Evolutionary conservation across 2,888 invertebrate genomes (phyloP).

Genomic region (Epirrhoe tristata): DNA sequence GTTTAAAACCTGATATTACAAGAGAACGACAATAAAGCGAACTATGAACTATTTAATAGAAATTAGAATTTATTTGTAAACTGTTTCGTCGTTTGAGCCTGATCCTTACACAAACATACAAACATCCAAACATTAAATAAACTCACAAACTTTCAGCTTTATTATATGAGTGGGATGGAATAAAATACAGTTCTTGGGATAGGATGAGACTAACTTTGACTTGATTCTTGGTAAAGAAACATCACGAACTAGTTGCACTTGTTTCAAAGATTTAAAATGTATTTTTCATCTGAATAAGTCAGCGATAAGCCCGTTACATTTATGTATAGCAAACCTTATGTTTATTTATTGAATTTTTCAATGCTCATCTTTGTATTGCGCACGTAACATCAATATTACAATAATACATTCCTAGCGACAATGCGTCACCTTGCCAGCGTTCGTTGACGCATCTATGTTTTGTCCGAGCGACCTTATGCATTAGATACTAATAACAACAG

Average conservation of each 20-base stretch:
- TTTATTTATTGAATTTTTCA: slow-evolving; percentile 58
- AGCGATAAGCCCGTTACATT: slow-evolving; percentile 55
- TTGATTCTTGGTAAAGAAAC: background rate
- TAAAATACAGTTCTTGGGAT: background rate
- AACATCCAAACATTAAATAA: no score
- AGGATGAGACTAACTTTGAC: background rate
- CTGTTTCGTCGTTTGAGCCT: no score
- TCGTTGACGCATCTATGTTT: slow-evolving; percentile 84
- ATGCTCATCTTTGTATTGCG: slow-evolving; percentile 50
- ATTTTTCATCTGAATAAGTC: slow-evolving; percentile 35
- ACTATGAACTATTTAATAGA: no score
- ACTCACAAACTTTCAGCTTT: no score
- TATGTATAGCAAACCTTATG: slow-evolving; percentile 55
- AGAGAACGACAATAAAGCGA: no score
- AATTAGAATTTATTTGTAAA: no score
- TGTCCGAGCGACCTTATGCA: slow-evolving; percentile 82
- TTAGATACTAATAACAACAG: slow-evolving; percentile 74
- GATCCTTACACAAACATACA: no score
- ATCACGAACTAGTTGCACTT: slow-evolving; percentile 7
- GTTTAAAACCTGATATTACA: background rate
- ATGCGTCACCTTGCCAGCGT: slow-evolving; percentile 82
- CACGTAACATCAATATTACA: slow-evolving; percentile 66
- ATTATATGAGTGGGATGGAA: no score
- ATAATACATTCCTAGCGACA: slow-evolving; percentile 81
- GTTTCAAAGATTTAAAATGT: slow-evolving; percentile 1